phyloP scores from a whole-genome alignment of 1,140 invertebrate species.

The Leptinotarsa undecemlineata region DNA sequence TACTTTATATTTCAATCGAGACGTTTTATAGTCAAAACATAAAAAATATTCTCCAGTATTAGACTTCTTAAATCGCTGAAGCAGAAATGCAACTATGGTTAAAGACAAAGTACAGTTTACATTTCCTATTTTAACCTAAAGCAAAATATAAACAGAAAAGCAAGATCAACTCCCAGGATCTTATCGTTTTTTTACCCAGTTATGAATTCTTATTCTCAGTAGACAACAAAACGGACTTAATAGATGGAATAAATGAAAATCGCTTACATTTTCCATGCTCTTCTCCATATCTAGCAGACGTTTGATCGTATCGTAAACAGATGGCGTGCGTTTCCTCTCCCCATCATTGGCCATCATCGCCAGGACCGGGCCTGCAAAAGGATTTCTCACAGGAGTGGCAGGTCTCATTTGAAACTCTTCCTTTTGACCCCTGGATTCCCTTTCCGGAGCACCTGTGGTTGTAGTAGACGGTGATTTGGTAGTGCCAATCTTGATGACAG shows the following conservation, averaged over 20 bases:
- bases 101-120: too few relatives aligned
- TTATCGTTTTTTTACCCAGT: neutral
- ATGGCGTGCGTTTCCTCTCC: slow-evolving; percentile 54
- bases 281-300: slow-evolving; percentile 61
- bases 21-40: too few relatives aligned
- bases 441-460: slow-evolving; percentile 36
- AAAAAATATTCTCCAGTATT: too few relatives aligned
- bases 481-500: slow-evolving; percentile 36
- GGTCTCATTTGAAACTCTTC: slow-evolving; percentile 65
- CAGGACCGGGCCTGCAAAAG: slow-evolving; percentile 57
- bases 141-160: too few relatives aligned
- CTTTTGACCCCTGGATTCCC: slow-evolving; percentile 59
- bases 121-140: too few relatives aligned
- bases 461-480: slow-evolving; percentile 34
- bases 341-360: slow-evolving; percentile 55
- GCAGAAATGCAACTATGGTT: too few relatives aligned
- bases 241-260: neutral
- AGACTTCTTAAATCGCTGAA: too few relatives aligned
- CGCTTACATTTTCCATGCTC: slow-evolving; percentile 57
- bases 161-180: neutral
- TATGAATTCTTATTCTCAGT: neutral
- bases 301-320: slow-evolving; percentile 62
- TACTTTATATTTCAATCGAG: too few relatives aligned
- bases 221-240: neutral
- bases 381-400: slow-evolving; percentile 56